These are phyloP conservation scores for Dendroctonus valens DNA, from an alignment of 1,140 invertebrate species.

Conservation along the genomic window DNA sequence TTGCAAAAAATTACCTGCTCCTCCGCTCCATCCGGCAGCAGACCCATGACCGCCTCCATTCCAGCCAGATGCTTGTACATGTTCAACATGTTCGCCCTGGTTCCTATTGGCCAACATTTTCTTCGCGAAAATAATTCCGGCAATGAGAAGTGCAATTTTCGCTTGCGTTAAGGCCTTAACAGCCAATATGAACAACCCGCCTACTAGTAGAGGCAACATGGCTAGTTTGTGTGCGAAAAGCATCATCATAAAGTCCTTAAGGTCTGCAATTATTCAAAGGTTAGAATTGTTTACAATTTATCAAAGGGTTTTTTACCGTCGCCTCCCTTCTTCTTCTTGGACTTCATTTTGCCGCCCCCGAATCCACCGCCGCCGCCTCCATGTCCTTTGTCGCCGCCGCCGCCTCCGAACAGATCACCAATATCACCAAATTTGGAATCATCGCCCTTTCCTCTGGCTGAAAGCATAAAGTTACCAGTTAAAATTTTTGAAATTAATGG, in stretches of 20 bases:
- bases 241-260: conserved; percentile 80
- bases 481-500: not conserved
- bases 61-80: conserved; percentile 59
- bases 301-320: not conserved
- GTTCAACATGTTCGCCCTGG: conserved; percentile 50
- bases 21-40: conserved; percentile 10
- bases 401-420: conserved; percentile 5
- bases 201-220: conserved; percentile 70
- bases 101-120: conserved; percentile 68
- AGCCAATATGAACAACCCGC: conserved; percentile 68
- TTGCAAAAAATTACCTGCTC: conserved; percentile 3
- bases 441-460: conserved; percentile 57
- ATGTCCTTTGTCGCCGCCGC: conserved; percentile 48
- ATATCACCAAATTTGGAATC: conserved; percentile 19
- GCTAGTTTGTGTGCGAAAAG: conserved; percentile 72
- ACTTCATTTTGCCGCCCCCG: conserved; percentile 60
- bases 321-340: conserved; percentile 19
- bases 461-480: conserved; percentile 22
- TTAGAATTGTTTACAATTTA: not conserved
- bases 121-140: conserved; percentile 73
- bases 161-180: conserved; percentile 74
- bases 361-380: conserved; percentile 8
- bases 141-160: conserved; percentile 72
- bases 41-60: conserved; percentile 48
- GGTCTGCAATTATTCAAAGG: conserved; percentile 54